Evolutionary conservation across 2,113 vertebrate genomes (phyloP), one percentile per base, ranked within the genome.

Genomic region (Ctenodactylus gundi): DNA sequence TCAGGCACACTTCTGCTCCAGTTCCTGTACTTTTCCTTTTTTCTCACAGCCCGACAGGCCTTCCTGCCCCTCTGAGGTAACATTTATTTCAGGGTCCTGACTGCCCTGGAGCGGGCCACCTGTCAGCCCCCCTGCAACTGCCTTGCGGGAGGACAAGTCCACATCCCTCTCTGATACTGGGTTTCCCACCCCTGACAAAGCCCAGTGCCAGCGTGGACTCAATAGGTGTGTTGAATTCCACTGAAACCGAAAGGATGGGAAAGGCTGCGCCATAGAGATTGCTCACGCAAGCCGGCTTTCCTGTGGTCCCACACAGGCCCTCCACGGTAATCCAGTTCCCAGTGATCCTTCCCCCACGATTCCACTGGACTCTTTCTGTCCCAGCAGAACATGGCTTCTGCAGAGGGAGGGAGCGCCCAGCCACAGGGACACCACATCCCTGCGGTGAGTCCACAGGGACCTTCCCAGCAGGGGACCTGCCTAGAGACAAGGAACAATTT

Each of bases 171-270:
- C 25, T 6, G 44, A 62, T 2, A 36, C 41, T n/a, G n/a, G 81
- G 46, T 13, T 31, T 39, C 44, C 41, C 60, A 68, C 49, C 46
- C 60, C 53, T 46, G 7, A 72, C 53, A 27, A 46, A 75, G 80
- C 34, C 60, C 62, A 13, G 31, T 29, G 55, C n/a, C 68, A 60
- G 73, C 84, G 72, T 77, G 65, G 20, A 15, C 20, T 90, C 51
- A 27, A 34, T 46, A 68, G n/a, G 72, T 58, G 39, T 58, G 65
- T 31, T 41, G n/a, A 75, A 64, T 15, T 93, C 77, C 62, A 21
- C n/a, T 72, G 64, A 67, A 70, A 73, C 68, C 51, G 65, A 95
- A 89, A 72, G 60, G 53, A 89, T 89, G 17, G 67, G 55, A 89
- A 39, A 87, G 34, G 15, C 44, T 75, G 70, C 88, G 64, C 14